Conservation (phyloP, 37 sponge, comb jelly and placozoan species). For the Beroe ovata region DNA sequence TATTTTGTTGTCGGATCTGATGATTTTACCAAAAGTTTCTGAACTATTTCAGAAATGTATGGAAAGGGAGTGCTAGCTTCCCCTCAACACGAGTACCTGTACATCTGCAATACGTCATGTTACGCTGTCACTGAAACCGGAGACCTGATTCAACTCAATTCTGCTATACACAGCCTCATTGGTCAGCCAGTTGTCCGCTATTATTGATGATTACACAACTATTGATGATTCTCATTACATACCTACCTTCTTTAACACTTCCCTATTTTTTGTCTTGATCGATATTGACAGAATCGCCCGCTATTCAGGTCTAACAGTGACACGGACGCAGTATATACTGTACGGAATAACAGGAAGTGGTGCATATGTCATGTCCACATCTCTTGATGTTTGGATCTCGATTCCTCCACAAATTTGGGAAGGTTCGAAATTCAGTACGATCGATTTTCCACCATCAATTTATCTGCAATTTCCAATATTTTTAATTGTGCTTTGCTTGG, state of each 20-base stretch:
- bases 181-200: no score
- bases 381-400: conserved; percentile 38
- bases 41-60: conserved; percentile 40
- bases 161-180: conserved; percentile 60
- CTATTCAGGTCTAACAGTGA: conserved; percentile 45
- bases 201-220: no score
- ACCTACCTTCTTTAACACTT: no score
- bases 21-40: no score
- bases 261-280: no score
- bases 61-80: conserved; percentile 20
- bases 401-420: conserved; percentile 18
- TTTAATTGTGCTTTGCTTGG: no score
- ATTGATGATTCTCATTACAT: no score
- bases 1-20: no score
- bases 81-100: not conserved
- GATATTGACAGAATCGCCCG: no score
- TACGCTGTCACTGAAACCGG: not conserved
- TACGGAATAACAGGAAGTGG: conserved; percentile 37
- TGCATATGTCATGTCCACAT: conserved; percentile 58
- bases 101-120: conserved; percentile 60
- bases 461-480: no score
- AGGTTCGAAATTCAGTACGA: conserved; percentile 30
- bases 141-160: conserved; percentile 8
- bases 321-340: conserved; percentile 23
- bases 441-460: no score